These are phyloP conservation scores for Anableps anableps DNA, from an alignment of 2,797 vertebrate genomes.

Conservation along the genomic window DNA sequence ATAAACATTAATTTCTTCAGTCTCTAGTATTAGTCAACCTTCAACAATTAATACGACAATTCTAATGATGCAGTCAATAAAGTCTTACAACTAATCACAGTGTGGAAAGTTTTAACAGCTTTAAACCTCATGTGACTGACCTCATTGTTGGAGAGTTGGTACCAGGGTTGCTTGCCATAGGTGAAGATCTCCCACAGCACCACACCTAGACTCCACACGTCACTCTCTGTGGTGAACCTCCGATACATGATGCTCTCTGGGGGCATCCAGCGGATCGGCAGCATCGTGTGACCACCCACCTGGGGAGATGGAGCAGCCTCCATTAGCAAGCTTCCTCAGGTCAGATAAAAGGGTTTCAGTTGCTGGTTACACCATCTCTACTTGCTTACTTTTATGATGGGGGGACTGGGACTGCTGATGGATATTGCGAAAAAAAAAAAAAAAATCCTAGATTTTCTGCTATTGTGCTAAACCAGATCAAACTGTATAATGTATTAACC, in stretches of 20 bases:
- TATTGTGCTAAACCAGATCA: not conserved
- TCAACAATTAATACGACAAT: not conserved
- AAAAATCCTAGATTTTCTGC: not conserved
- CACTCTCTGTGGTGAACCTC: slow-evolving; percentile 98
- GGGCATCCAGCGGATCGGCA: slow-evolving; percentile 99
- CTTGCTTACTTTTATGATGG: not conserved
- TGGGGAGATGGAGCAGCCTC: slow-evolving; percentile 55
- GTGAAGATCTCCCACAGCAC: slow-evolving; percentile 99
- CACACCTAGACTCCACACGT: slow-evolving; percentile 98
- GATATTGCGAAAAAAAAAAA: not conserved
- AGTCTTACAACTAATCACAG: not conserved
- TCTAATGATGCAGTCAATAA: not conserved
- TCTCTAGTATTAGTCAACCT: not conserved
- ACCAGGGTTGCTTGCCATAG: slow-evolving; percentile 99
- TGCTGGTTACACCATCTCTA: not conserved
- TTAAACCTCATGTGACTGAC: slow-evolving; percentile 68
- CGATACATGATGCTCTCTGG: slow-evolving; percentile 99
- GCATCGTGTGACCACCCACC: slow-evolving; percentile 99
- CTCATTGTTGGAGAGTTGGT: slow-evolving; percentile 99
- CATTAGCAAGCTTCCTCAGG: slow-evolving; percentile 10
- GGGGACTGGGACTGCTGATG: not conserved
- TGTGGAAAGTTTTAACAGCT: not conserved
- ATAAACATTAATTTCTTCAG: not conserved
- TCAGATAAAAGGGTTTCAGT: slow-evolving; percentile 3
- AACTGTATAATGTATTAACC: not conserved